Percentiles rank a stretch among this genome's conserved stretches.
Conservation (phyloP, 2,113 vertebrate genomes). For the Gallinago paraguaiae region DNA sequence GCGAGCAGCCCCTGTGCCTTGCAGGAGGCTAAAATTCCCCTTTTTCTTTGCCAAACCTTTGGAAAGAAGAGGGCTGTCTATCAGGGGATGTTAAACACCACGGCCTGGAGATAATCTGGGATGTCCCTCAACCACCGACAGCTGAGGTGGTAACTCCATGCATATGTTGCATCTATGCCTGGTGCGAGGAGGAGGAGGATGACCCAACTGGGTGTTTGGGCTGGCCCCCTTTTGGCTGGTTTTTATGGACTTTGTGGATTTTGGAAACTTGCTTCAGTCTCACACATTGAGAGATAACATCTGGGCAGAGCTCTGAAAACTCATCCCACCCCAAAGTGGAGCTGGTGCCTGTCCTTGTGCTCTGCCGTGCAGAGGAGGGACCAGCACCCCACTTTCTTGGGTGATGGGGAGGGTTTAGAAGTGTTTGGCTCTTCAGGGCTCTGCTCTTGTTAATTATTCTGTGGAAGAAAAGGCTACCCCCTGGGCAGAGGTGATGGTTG, state of each 20-base stretch:
- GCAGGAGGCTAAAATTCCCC: not conserved
- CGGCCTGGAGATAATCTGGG: not conserved
- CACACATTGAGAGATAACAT: not conserved
- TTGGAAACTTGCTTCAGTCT: not conserved
- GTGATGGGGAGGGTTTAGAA: not conserved
- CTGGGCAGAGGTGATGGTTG: not conserved
- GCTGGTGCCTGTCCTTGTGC: not conserved
- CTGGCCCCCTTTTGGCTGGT: not conserved
- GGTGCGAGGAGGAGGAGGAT: not conserved
- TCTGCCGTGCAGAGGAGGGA: accelerated
- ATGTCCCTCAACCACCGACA: accelerated
- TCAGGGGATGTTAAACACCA: not conserved
- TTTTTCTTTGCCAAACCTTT: not conserved
- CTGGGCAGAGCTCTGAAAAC: not conserved
- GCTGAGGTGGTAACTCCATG: not conserved
- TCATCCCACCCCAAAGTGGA: not conserved
- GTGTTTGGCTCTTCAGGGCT: not conserved
- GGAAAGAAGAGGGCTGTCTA: not conserved
- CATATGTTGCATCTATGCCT: accelerated
- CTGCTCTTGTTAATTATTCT: not conserved
- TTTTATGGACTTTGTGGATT: not conserved
- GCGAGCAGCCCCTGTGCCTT: accelerated
- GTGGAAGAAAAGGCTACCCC: not conserved
- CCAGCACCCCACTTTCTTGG: too few species aligned
- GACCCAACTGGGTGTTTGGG: not conserved